Percentiles rank a stretch among this genome's conserved stretches.
Conservation (phyloP, 92 coral and sea anemone genomes). For the Virgularia gustaviana region DNA sequence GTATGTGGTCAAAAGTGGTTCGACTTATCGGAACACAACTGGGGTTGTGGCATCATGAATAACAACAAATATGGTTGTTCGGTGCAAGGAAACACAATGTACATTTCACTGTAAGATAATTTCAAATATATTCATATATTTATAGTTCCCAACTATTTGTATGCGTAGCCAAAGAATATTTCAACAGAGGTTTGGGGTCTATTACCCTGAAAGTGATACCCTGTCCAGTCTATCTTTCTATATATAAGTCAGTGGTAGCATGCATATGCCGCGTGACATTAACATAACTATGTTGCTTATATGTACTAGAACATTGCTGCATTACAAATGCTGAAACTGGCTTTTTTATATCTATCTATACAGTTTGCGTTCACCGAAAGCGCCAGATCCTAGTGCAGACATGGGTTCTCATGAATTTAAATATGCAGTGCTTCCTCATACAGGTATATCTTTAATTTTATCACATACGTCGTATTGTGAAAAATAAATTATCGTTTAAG, state of each 20-base stretch:
- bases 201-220: too few relatives aligned
- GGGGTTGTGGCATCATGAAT: slow-evolving; percentile 93
- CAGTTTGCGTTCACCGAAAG: slow-evolving; percentile 93
- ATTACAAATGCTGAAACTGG: neutral
- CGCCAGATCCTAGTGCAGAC: slow-evolving; percentile 91
- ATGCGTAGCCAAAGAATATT: too few relatives aligned
- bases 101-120: slow-evolving; percentile 80
- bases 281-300: too few relatives aligned
- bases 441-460: slow-evolving; percentile 49
- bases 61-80: slow-evolving; percentile 96
- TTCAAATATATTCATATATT: too few relatives aligned
- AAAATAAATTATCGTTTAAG: too few relatives aligned
- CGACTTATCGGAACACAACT: slow-evolving; percentile 85
- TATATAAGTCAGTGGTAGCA: neutral
- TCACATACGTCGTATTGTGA: neutral
- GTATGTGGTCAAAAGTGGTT: slow-evolving; percentile 99
- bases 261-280: neutral
- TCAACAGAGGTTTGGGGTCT: too few relatives aligned
- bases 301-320: too few relatives aligned
- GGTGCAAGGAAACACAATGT: slow-evolving; percentile 73
- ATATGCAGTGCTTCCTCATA: slow-evolving; percentile 84
- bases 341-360: neutral
- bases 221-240: too few relatives aligned
- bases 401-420: slow-evolving; percentile 95
- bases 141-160: too few relatives aligned